Evolutionary conservation across 2,888 invertebrate genomes (phyloP).

Genomic region (Tillus elongatus): DNA sequence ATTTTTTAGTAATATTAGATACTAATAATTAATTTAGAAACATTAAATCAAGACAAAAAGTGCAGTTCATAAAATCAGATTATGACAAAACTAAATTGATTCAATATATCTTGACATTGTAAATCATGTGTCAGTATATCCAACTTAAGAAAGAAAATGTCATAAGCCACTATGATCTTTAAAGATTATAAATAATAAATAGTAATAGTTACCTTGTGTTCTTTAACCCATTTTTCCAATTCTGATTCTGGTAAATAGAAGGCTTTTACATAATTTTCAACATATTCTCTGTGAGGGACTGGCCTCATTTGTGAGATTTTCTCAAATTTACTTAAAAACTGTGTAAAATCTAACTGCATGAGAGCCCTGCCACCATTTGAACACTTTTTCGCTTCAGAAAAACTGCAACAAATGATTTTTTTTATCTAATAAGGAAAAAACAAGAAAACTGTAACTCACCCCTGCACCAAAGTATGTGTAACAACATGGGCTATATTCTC

Average conservation of each 20-base stretch:
- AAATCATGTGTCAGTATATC: no score
- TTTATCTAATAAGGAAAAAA: no score
- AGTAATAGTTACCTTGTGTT: conserved; percentile 53
- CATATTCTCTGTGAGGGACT: conserved; percentile 79
- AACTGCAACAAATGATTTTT: conserved; percentile 48
- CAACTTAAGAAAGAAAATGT: no score
- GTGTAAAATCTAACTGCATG: conserved; percentile 97
- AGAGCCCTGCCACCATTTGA: conserved; percentile 91
- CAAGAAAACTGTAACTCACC: no score
- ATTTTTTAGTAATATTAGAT: no score
- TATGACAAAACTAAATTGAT: no score
- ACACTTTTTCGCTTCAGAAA: conserved; percentile 85
- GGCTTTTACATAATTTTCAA: conserved; percentile 92
- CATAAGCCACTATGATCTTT: no score
- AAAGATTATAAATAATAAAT: neutral
- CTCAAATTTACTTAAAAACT: conserved; percentile 84
- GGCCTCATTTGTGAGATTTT: conserved; percentile 75
- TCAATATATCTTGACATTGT: no score
- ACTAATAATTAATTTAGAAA: no score
- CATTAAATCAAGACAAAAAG: no score
- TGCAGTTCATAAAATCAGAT: no score
- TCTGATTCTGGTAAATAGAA: conserved; percentile 86
- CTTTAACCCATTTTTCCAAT: conserved; percentile 81
- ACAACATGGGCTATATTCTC: conserved; percentile 77
- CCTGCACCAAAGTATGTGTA: conserved; percentile 85